Base-by-base conservation (phyloP, 2,797 vertebrate species). In the Lutjanus argentimaculatus region DNA sequence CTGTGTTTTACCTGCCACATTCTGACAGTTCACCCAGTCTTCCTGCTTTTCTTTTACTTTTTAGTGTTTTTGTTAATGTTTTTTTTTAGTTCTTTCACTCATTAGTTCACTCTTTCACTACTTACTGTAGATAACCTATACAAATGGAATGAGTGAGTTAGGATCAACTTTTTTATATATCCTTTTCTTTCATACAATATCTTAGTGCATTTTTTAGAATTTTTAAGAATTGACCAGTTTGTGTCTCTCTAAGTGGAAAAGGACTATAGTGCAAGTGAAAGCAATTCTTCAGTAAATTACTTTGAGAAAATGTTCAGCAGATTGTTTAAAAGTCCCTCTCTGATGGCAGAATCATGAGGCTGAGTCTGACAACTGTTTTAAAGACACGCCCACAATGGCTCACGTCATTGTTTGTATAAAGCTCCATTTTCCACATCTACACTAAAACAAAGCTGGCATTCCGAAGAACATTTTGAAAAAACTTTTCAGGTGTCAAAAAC, bases 341-440 rank as follows among this genome's bases (percentile, higher is more conserved):
- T 55, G 5, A 55, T 22, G 21, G 21, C 6, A 22, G 53, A 55
- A 13, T 55, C 6, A 51, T 2, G 21, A 21, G 53, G 53, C 10
- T 53, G 52, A n/a, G 52, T 51, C 46, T 0, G 6, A 48, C 19
- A 2, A 12, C 5, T 52, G 30, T 36, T 36, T 36, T 36, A 36
- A 36, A 36, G 30, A 58, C 14, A 58, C 8, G 1, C n/a, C n/a
- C 22, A 56, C n/a, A n/a, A n/a, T n/a, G n/a, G n/a, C n/a, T n/a
- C n/a, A n/a, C n/a, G n/a, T n/a, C n/a, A n/a, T n/a, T n/a, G n/a
- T n/a, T n/a, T n/a, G n/a, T n/a, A 21, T n/a, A 10, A 40, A 46
- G 0, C 0, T 59, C 21, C 0, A 16, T 59, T 71, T 57, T 58
- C 25, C 30, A 58, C 8, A 17, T 58, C 67, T 46, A 6, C 2